Percentiles rank a stretch among this genome's conserved stretches.
Evolutionary conservation across 2,888 invertebrate genomes (phyloP).

Genomic region (Periphyllus acericola): DNA sequence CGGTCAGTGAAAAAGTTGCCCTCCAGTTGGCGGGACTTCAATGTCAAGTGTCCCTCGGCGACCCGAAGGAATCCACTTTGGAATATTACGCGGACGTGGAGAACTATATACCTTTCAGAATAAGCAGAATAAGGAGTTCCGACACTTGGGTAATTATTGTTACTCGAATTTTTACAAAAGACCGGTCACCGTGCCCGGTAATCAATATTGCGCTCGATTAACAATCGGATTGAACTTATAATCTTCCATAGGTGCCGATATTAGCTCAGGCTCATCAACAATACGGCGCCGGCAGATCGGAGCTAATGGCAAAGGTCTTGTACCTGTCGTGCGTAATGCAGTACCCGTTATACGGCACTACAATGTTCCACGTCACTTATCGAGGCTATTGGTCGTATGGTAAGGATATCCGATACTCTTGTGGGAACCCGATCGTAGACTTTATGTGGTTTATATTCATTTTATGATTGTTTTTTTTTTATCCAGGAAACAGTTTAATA

Average conservation of each 20-base stretch:
- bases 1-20: constrained; percentile 93
- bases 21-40: constrained; percentile 93
- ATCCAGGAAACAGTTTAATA: constrained; percentile 71
- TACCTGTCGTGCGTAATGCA: constrained; percentile 97
- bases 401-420: constrained; percentile 65
- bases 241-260: constrained; percentile 75
- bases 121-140: constrained; percentile 80
- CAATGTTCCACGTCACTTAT: constrained; percentile 88
- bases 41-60: constrained; percentile 92
- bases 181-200: too few species aligned
- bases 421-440: too few species aligned
- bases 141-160: constrained; percentile 80
- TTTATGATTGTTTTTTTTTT: neutral
- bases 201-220: too few species aligned
- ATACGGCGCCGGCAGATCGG: constrained; percentile 91
- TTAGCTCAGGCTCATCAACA: constrained; percentile 88
- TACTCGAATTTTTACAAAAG: neutral
- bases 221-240: neutral
- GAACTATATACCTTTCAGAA: constrained; percentile 86
- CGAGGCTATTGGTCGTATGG: constrained; percentile 95
- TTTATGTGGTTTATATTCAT: neutral
- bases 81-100: constrained; percentile 92
- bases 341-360: constrained; percentile 90
- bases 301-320: constrained; percentile 90
- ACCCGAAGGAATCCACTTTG: constrained; percentile 80